Evolutionary conservation across 2,797 vertebrate species (phyloP), one percentile per base, ranked within the genome.

Genomic region (Anguilla anguilla): DNA sequence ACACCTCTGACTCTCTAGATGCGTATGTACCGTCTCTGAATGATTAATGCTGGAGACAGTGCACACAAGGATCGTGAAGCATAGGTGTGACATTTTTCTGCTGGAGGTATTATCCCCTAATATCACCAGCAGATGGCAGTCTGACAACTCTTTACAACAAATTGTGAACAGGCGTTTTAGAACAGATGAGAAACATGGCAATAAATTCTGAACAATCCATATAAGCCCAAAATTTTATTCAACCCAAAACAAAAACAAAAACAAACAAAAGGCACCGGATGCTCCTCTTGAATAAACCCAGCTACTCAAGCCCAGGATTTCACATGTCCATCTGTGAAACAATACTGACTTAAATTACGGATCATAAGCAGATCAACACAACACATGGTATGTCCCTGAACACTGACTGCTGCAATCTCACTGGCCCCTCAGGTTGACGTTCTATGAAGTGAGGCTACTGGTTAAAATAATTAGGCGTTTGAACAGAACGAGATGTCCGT

Each of bases 111-210:
- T 19, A 19, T 82, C 5, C 51, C 10, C 1, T 0, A 51, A 35
- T 6, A 49, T 10, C 43, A 51, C 79, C 79, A 82, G 79, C 79
- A 82, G 79, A 82, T 51, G 79, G 79, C 79, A 82, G 79, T 82
- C 35, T 43, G 2, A 81, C 77, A 81, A 15, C 6, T 81, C 77
- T 31, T 49, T 49, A 43, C 13, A 11, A 51, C 43, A 11, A 51
- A 31, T 2, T 10, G 43, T 2, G 31, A 17, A 46, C 2, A 49
- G 46, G 22, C 19, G 3, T 15, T 25, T 51, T 51, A 10, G 9
- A 82, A 51, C 79, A 51, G 79, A 82, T 49, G 79, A 46, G 22
- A 17, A 82, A n/a, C 2, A 25, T 49, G 79, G 46, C 79, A 11
- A 22, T 13, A n/a, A 51, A n/a, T 25, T 49, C 46, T 11, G n/a